phyloP scores from a whole-genome alignment of 2,888 invertebrate genomes.

The Epistrophe eligans region DNA sequence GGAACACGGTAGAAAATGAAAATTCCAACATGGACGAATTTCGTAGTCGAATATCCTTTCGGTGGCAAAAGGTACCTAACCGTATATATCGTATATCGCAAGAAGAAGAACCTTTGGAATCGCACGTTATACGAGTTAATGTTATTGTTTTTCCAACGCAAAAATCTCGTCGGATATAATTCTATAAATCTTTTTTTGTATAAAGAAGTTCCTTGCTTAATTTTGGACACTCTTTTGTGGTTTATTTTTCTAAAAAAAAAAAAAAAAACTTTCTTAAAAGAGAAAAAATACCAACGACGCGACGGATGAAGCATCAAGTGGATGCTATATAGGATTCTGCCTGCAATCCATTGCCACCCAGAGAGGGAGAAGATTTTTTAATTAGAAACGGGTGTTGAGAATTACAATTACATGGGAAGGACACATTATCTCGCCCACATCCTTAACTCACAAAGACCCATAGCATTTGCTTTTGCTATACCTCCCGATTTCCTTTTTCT shows the following conservation, averaged over 20 bases:
- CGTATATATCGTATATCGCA: too few relatives aligned
- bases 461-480: neutral
- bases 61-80: neutral
- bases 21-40: constrained; percentile 68
- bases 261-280: neutral
- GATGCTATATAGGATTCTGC: constrained; percentile 62
- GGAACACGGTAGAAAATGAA: constrained; percentile 44
- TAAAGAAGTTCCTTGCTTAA: constrained; percentile 23
- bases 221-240: constrained; percentile 63
- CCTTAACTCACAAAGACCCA: constrained; percentile 42
- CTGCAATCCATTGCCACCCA: constrained; percentile 47
- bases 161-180: neutral
- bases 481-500: constrained; percentile 10
- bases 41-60: constrained; percentile 14
- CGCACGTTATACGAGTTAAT: constrained; percentile 43
- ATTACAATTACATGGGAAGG: constrained; percentile 74
- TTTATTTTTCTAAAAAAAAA: constrained; percentile 15
- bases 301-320: constrained; percentile 67
- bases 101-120: constrained; percentile 52
- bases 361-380: constrained; percentile 42
- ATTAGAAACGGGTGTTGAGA: constrained; percentile 73
- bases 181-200: constrained; percentile 63
- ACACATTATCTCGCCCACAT: constrained; percentile 67
- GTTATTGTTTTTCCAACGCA: constrained; percentile 68
- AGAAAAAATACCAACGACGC: neutral